These are phyloP conservation scores for Melinaea marsaeus DNA, from an alignment of 2,888 invertebrate species.

Conservation along the genomic window DNA sequence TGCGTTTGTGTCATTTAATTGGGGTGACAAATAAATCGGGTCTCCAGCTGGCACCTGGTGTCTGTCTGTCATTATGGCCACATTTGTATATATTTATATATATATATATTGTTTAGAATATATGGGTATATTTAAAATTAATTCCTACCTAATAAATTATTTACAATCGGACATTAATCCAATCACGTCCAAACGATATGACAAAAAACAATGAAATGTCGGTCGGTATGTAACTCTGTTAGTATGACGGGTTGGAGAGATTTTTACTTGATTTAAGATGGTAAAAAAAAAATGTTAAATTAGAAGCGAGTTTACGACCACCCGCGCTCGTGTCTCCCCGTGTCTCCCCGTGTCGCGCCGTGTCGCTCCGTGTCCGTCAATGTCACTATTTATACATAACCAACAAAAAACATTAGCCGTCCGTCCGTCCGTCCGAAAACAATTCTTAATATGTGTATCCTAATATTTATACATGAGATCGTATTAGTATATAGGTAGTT, in stretches of 20 bases:
- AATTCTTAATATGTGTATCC: neutral
- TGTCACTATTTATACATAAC: conserved; percentile 51
- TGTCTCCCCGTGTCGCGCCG: conserved; percentile 21
- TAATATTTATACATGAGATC: conserved; percentile 13
- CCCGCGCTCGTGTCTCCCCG: conserved; percentile 37
- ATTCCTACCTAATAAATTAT: too few relatives aligned
- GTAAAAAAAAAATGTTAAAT: conserved; percentile 30
- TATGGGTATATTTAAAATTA: neutral
- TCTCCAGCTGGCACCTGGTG: conserved; percentile 35
- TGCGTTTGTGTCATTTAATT: conserved; percentile 30
- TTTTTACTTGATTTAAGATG: conserved; percentile 27
- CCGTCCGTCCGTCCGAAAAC: conserved; percentile 28
- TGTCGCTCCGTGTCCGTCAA: conserved; percentile 60
- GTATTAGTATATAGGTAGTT: conserved; percentile 18
- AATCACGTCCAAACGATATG: conserved; percentile 3
- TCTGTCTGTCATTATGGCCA: conserved; percentile 28
- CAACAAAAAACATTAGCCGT: conserved; percentile 46
- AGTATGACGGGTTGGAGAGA: conserved; percentile 28
- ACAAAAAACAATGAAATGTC: conserved; percentile 4
- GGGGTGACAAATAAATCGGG: conserved; percentile 35
- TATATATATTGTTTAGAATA: neutral
- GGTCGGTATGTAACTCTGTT: conserved; percentile 8
- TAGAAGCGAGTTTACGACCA: conserved; percentile 41
- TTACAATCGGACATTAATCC: neutral
- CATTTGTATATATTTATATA: neutral